A percentile compares a stretch with the other conserved stretches of the same genome.
phyloP scores from a whole-genome alignment of 1,140 invertebrate species.

The Anastrepha ludens region DNA sequence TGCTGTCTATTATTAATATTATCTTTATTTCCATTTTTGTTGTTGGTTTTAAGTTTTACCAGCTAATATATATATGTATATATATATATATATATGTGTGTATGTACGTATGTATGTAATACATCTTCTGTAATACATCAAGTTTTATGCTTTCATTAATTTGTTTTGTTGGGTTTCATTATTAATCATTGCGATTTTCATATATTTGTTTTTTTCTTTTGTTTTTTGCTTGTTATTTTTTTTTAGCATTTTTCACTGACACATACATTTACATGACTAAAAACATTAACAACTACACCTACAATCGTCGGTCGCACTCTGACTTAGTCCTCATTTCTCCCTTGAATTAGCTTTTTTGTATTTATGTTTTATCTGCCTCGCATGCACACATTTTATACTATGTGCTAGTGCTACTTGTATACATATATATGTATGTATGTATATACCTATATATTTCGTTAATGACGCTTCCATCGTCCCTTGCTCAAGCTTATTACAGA shows the following conservation, averaged over 20 bases:
- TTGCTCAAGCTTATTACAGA: neutral
- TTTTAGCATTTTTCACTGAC: neutral
- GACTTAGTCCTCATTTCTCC: neutral
- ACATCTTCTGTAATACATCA: neutral
- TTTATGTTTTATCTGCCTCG: neutral
- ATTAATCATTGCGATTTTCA: neutral
- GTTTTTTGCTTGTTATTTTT: neutral
- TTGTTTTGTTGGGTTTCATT: neutral
- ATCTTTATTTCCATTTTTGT: neutral
- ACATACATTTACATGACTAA: constrained; percentile 20
- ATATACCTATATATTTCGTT: neutral
- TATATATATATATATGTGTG: neutral
- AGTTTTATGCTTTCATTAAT: neutral
- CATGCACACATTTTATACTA: neutral
- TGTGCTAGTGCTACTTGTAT: neutral
- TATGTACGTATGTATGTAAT: neutral
- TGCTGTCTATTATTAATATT: constrained; percentile 3
- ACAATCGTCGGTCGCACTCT: neutral
- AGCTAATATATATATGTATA: too few relatives aligned
- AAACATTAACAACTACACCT: constrained; percentile 29
- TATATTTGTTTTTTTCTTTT: neutral
- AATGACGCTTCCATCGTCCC: neutral
- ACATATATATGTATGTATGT: neutral
- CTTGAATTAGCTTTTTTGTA: neutral
- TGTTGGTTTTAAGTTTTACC: neutral